Evolutionary conservation across 2,888 invertebrate genomes (phyloP).

Genomic region (Sclerodermus sp.): DNA sequence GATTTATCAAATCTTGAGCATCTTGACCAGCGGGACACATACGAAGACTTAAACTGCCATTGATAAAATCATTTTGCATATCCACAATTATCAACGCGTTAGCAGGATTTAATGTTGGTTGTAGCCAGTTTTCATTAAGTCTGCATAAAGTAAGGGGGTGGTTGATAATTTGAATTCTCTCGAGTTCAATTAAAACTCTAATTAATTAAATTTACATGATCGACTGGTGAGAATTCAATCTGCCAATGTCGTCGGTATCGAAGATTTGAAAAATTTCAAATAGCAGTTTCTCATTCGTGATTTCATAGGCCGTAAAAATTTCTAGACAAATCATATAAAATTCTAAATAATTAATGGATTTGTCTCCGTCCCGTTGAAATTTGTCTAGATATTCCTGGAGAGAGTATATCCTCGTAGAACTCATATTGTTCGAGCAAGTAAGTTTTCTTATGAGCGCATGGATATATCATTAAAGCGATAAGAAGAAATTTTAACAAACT

Average conservation of each 20-base stretch:
- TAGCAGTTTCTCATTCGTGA: slow-evolving; percentile 61
- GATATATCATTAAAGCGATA: too few relatives aligned
- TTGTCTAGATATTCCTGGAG: too few relatives aligned
- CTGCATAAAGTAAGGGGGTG: slow-evolving; percentile 51
- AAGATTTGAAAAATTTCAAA: slow-evolving; percentile 79
- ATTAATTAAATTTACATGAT: slow-evolving; percentile 24
- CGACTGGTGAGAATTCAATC: slow-evolving; percentile 78
- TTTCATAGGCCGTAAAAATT: slow-evolving; percentile 34
- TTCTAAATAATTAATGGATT: too few relatives aligned
- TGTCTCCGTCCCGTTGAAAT: too few relatives aligned
- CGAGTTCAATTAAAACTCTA: background rate
- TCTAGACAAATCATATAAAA: slow-evolving; percentile 25
- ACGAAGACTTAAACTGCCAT: slow-evolving; percentile 87
- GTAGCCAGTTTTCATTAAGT: slow-evolving; percentile 86
- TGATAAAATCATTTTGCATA: slow-evolving; percentile 98
- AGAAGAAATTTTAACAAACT: too few relatives aligned
- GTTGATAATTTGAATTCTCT: background rate
- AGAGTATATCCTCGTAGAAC: too few relatives aligned
- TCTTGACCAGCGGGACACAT: slow-evolving; percentile 86
- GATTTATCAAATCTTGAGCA: slow-evolving; percentile 82
- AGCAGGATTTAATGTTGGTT: slow-evolving; percentile 70
- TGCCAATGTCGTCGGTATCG: slow-evolving; percentile 73
- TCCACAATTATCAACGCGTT: slow-evolving; percentile 89
- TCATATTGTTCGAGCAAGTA: too few relatives aligned
- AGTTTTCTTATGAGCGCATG: too few relatives aligned